phyloP scores from a whole-genome alignment of 2,888 invertebrate genomes.

The Amphipoea lucens region DNA sequence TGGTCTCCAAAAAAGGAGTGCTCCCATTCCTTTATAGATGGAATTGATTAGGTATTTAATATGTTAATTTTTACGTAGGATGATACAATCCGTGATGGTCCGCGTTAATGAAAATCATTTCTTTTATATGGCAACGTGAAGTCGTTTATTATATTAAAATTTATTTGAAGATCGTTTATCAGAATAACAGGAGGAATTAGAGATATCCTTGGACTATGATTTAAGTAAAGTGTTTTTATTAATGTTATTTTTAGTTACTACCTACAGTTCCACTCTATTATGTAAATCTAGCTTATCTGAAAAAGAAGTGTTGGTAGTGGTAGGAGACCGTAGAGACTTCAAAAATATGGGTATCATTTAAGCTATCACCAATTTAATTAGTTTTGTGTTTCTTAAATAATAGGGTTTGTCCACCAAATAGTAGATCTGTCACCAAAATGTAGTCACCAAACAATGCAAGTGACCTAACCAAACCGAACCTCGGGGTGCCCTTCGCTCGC shows the following conservation, averaged over 20 bases:
- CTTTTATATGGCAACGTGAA: constrained; percentile 58
- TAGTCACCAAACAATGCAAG: no score
- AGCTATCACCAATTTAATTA: no score
- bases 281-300: background rate
- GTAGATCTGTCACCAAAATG: no score
- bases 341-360: no score
- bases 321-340: no score
- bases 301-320: background rate
- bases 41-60: constrained; percentile 54
- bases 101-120: constrained; percentile 59
- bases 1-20: constrained; percentile 48
- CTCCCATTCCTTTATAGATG: constrained; percentile 39
- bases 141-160: constrained; percentile 55
- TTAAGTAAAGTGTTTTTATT: constrained; percentile 34
- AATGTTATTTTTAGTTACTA: constrained; percentile 2
- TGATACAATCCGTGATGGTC: constrained; percentile 49
- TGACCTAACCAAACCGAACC: no score
- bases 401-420: no score
- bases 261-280: constrained; percentile 22
- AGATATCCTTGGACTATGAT: constrained; percentile 46
- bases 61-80: constrained; percentile 67
- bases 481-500: no score
- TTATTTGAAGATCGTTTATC: constrained; percentile 54
- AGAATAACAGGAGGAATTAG: constrained; percentile 39
- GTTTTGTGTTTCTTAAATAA: no score